Percentiles rank a stretch among this genome's conserved stretches.
Conservation (phyloP, 2,113 vertebrate species). For the Semicossyphus pulcher region DNA sequence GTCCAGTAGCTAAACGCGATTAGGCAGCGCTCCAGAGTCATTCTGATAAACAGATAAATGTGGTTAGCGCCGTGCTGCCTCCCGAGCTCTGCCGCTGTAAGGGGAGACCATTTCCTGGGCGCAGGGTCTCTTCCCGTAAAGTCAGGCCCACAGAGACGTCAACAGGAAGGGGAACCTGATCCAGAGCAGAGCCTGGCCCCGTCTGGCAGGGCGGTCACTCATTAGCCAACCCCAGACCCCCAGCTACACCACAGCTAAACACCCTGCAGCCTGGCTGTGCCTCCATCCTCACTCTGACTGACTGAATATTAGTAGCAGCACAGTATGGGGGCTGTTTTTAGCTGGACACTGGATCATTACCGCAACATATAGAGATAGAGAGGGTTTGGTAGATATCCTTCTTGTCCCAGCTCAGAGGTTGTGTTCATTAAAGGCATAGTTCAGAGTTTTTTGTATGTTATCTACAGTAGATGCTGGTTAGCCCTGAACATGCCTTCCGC, state of each 20-base stretch:
- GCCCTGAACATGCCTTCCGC: no score
- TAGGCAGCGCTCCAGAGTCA: conserved; percentile 84
- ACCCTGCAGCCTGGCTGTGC: conserved; percentile 54
- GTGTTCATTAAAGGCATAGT: background rate
- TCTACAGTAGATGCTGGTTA: no score
- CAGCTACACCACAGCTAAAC: conserved; percentile 60
- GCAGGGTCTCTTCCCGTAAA: conserved; percentile 86
- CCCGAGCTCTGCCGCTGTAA: conserved; percentile 79
- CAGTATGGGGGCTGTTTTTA: conserved; percentile 50
- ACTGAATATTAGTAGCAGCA: conserved; percentile 45
- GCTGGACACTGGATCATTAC: conserved; percentile 63
- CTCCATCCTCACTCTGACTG: conserved; percentile 37
- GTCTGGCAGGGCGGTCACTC: conserved; percentile 80
- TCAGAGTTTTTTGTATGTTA: no score
- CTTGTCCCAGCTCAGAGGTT: conserved; percentile 1
- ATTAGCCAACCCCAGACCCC: conserved; percentile 78
- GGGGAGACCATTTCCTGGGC: conserved; percentile 86
- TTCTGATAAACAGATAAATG: conserved; percentile 88
- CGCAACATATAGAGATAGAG: conserved; percentile 42
- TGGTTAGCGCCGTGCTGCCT: conserved; percentile 80
- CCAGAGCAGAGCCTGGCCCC: conserved; percentile 77
- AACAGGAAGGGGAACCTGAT: conserved; percentile 88
- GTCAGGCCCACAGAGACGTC: conserved; percentile 80
- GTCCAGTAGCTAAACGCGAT: conserved; percentile 83
- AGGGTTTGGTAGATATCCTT: conserved; percentile 46